These are phyloP conservation scores for Coenonympha glycerion DNA, from an alignment of 2,888 invertebrate species.

Conservation along the genomic window DNA sequence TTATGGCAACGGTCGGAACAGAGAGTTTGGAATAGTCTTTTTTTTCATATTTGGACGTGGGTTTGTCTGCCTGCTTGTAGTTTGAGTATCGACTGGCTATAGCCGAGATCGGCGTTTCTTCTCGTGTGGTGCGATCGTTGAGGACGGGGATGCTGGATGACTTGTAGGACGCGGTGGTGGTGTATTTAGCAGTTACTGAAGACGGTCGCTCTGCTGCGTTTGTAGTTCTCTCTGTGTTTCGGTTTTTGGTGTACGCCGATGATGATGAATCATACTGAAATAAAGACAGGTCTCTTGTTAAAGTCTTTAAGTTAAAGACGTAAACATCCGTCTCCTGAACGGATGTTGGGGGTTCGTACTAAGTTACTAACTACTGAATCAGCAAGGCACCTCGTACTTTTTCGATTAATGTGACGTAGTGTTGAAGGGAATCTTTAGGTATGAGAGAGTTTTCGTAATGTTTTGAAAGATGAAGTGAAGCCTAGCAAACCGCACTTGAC, in stretches of 20 bases:
- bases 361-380: too few relatives aligned
- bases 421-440: too few relatives aligned
- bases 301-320: too few relatives aligned
- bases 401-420: too few relatives aligned
- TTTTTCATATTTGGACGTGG: conserved; percentile 54
- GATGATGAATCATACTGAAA: conserved; percentile 68
- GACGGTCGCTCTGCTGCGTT: conserved; percentile 54
- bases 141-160: conserved; percentile 69
- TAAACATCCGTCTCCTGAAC: too few relatives aligned
- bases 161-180: conserved; percentile 60
- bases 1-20: conserved; percentile 47
- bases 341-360: too few relatives aligned
- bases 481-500: too few relatives aligned
- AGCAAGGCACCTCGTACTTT: too few relatives aligned
- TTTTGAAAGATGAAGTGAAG: too few relatives aligned
- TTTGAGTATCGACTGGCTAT: conserved; percentile 63
- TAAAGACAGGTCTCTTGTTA: conserved; percentile 17
- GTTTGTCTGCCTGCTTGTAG: conserved; percentile 43
- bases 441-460: too few relatives aligned
- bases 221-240: conserved; percentile 47
- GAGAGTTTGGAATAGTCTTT: conserved; percentile 70
- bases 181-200: conserved; percentile 67
- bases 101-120: conserved; percentile 60
- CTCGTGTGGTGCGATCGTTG: conserved; percentile 53
- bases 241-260: conserved; percentile 51